Evolutionary conservation across 2,797 vertebrate genomes (phyloP), one percentile per base, ranked within the genome.

Genomic region (Sarcoramphus papa): DNA sequence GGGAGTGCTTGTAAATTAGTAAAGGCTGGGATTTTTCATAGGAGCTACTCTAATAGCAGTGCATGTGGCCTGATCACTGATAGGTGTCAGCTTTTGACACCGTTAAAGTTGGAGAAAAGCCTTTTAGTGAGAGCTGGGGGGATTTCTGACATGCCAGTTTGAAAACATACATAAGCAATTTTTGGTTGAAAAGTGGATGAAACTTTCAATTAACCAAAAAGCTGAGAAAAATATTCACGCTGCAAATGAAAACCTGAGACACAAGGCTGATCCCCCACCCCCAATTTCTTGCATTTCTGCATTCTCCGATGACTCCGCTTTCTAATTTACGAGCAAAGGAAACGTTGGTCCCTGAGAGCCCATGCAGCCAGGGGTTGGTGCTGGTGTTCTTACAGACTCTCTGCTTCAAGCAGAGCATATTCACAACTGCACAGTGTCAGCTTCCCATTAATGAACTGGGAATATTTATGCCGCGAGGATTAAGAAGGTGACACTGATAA

Each of bases 341-440:
- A 76, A 40, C 0, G 0, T 12, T 51, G 67, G 53, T 24, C n/a
- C 13, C 0, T 0, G 11, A 30, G 60, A 43, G 24, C 43, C 0
- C 1, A 8, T 1, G 70, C 45, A 51, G 30, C 57, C 0, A 7
- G n/a, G 12, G 24, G 2, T 33, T 72, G 68, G 24, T 25, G 79
- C 40, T 1, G 12, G 4, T 56, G 41, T 0, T 93, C 37, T 51
- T 27, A 6, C 17, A 16, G 59, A 31, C 33, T 33, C 14, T 31
- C 41, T 14, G 22, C 43, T 90, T 48, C 28, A 10, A 14, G 65
- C 72, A 35, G 31, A 79, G 43, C 24, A 1, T n/a, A 8, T 31
- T 81, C 45, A 24, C 62, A 53, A 13, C 63, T 5, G 24, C 33
- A 4, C 37, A 3, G 45, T 47, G 62, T 9, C 18, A n/a, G 45